These are phyloP conservation scores for Drosophila baimaii DNA, from an alignment of 1,140 invertebrate genomes.

Conservation along the genomic window DNA sequence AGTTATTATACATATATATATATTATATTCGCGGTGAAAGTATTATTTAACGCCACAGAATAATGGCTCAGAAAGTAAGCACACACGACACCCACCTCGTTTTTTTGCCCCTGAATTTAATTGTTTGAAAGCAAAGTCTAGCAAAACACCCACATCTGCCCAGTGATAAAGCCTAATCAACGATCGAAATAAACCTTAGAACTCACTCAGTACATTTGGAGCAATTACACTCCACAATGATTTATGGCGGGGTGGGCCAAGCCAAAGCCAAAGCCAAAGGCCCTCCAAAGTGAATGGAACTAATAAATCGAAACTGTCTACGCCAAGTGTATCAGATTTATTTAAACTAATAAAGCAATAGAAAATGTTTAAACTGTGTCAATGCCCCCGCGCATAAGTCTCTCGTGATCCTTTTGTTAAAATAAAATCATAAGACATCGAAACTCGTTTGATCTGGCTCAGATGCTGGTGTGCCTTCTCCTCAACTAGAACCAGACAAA, in stretches of 20 bases:
- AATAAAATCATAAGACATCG: not conserved
- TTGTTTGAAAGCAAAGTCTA: constrained; percentile 21
- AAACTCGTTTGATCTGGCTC: constrained; percentile 28
- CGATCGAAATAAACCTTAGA: constrained; percentile 22
- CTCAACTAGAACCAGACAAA: constrained; percentile 20
- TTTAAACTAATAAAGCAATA: constrained; percentile 2
- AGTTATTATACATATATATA: not conserved
- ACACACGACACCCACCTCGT: too few relatives aligned
- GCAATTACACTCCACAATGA: constrained; percentile 40
- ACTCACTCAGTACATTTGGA: not conserved
- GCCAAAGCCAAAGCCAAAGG: constrained; percentile 2
- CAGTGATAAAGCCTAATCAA: constrained; percentile 27
- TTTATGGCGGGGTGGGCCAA: constrained; percentile 28
- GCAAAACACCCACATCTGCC: not conserved
- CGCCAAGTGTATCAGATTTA: constrained; percentile 24
- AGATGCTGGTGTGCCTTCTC: not conserved
- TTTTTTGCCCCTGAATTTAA: constrained; percentile 4
- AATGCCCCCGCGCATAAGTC: not conserved
- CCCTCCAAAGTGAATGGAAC: constrained; percentile 22
- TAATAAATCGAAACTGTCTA: constrained; percentile 8
- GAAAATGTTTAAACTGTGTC: constrained; percentile 4
- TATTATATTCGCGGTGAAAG: too few relatives aligned
- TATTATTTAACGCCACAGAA: constrained; percentile 54
- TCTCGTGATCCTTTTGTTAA: constrained; percentile 15
- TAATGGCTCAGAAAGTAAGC: constrained; percentile 70